Evolutionary conservation across 2,888 invertebrate species (phyloP).

Genomic region (Mythimna albipuncta): DNA sequence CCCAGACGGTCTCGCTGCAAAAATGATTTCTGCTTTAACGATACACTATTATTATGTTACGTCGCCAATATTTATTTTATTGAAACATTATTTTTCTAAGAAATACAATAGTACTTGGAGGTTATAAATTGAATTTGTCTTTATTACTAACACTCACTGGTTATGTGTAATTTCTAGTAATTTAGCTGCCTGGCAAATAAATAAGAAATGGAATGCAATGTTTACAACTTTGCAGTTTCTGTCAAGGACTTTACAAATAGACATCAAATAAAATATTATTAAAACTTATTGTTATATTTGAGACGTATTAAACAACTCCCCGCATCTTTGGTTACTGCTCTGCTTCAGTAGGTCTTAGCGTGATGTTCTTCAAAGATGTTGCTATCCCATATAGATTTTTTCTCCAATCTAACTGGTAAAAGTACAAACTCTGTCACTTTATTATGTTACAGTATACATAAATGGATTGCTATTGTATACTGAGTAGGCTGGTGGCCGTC

Average conservation of each 20-base stretch:
- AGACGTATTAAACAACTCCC: conserved; percentile 6
- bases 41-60: conserved; percentile 26
- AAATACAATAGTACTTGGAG: conserved; percentile 10
- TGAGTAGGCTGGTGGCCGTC: conserved; percentile 15
- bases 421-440: too few species aligned
- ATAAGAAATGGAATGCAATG: conserved; percentile 11
- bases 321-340: too few species aligned
- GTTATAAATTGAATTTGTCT: conserved; percentile 4
- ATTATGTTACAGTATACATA: too few species aligned
- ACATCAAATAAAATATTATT: conserved; percentile 3
- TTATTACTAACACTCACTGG: background rate
- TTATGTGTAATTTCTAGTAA: conserved; percentile 4
- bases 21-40: conserved; percentile 37
- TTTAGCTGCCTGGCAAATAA: conserved; percentile 1
- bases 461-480: background rate
- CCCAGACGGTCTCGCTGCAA: conserved; percentile 15
- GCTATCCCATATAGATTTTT: too few species aligned
- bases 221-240: background rate
- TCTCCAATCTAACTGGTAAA: too few species aligned
- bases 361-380: too few species aligned
- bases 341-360: too few species aligned
- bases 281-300: conserved; percentile 14
- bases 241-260: background rate
- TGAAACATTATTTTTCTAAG: conserved; percentile 21
- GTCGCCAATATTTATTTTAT: conserved; percentile 27